Conservation (phyloP, 2,797 vertebrate genomes). For the Sebastes paucispinis region DNA sequence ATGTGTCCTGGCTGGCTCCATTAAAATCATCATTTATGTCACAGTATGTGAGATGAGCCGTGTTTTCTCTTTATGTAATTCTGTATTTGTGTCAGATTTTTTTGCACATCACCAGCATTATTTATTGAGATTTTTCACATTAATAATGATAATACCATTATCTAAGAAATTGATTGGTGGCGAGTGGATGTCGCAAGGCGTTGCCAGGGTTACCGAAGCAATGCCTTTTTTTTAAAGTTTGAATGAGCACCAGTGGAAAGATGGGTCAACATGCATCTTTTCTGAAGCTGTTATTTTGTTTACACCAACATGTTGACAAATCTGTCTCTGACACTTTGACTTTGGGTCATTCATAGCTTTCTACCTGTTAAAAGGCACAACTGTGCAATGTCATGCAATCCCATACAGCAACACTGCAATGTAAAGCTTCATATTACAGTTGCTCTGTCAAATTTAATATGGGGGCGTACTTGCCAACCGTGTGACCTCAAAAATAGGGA, state of each 20-base stretch:
- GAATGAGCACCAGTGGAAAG: not conserved
- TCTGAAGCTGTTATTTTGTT: not conserved
- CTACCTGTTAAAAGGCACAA: not conserved
- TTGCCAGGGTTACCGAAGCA: constrained; percentile 4
- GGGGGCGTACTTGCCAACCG: no score
- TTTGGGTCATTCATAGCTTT: not conserved
- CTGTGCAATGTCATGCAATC: not conserved
- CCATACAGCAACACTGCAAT: not conserved
- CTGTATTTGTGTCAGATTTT: not conserved
- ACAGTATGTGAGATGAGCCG: not conserved
- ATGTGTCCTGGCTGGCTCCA: not conserved
- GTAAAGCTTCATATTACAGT: not conserved
- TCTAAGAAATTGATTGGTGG: not conserved
- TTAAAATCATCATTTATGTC: not conserved
- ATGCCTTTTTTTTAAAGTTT: not conserved
- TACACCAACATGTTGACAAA: not conserved
- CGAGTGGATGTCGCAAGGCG: not conserved
- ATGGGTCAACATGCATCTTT: not conserved
- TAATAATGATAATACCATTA: not conserved
- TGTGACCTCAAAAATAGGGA: no score
- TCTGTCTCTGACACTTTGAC: not conserved
- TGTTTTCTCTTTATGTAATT: not conserved
- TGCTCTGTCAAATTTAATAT: not conserved
- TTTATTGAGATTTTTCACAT: not conserved
- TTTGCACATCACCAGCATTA: not conserved